Conservation (phyloP, 2,797 vertebrate species). For the Brachymystax lenok region DNA sequence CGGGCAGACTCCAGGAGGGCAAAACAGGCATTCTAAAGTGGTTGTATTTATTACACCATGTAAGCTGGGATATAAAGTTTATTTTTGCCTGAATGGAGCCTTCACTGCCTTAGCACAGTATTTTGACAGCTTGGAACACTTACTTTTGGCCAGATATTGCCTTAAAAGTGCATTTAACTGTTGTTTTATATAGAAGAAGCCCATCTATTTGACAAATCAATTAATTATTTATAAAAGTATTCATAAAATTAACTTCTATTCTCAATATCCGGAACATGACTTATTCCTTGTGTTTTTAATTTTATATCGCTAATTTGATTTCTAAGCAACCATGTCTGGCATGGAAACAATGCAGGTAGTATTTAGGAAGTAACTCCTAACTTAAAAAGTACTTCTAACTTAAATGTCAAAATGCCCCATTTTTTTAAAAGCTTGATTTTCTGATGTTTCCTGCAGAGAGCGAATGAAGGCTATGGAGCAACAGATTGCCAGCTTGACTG, state of each 20-base stretch:
- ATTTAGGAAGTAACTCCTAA: background rate
- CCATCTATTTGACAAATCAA: background rate
- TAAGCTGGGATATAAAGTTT: background rate
- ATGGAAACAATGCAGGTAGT: background rate
- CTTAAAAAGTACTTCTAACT: background rate
- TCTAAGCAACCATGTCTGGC: background rate
- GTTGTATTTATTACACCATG: background rate
- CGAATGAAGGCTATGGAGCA: constrained; percentile 99
- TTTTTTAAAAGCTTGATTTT: constrained; percentile 72
- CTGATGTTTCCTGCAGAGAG: constrained; percentile 93
- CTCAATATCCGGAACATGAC: background rate
- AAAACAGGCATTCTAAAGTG: background rate
- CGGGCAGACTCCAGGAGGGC: background rate
- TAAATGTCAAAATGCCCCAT: constrained; percentile 24
- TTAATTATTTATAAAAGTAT: background rate
- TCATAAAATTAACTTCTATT: background rate
- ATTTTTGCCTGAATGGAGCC: constrained; percentile 9
- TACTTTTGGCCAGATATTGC: background rate
- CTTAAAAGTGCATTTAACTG: background rate
- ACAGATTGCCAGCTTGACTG: constrained; percentile 99
- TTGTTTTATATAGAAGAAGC: background rate
- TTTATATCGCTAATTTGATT: background rate
- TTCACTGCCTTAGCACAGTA: constrained; percentile 20
- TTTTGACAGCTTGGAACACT: constrained; percentile 20
- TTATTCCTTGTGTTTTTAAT: background rate